These are phyloP conservation scores for Todiramphus chloris DNA, from an alignment of 2,113 vertebrate genomes.

Conservation along the genomic window DNA sequence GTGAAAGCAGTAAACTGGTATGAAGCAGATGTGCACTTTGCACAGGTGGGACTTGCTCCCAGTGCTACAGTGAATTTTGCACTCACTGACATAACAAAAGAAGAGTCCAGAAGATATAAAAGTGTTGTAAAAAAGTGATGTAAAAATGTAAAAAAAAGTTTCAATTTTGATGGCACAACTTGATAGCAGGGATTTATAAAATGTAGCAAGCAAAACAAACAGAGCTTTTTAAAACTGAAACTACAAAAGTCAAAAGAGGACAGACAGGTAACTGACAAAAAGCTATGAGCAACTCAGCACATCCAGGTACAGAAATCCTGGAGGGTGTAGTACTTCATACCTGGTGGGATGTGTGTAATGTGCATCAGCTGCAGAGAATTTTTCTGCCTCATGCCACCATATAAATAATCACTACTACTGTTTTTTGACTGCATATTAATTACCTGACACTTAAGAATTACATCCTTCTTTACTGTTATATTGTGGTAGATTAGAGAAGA, in stretches of 20 bases:
- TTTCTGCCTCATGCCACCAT: background rate
- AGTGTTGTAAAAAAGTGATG: background rate
- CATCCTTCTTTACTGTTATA: background rate
- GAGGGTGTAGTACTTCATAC: background rate
- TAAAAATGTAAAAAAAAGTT: background rate
- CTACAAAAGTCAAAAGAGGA: background rate
- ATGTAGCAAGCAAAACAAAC: background rate
- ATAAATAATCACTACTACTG: background rate
- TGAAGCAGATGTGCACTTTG: constrained; percentile 84
- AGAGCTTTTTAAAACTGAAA: background rate
- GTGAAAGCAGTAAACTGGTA: constrained; percentile 90
- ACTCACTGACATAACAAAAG: background rate
- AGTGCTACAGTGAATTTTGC: constrained; percentile 54
- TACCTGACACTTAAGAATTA: background rate
- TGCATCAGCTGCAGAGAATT: background rate
- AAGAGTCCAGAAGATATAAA: constrained; percentile 18
- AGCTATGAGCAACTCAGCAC: background rate
- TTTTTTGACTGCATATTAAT: background rate
- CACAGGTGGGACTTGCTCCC: constrained; percentile 74
- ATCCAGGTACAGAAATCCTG: background rate
- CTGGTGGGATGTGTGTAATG: background rate
- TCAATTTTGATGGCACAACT: background rate
- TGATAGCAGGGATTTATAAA: background rate
- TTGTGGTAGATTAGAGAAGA: background rate
- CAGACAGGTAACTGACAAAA: background rate